Conservation (phyloP, 2,113 vertebrate genomes). For the Mesoclemmys tuberculata region DNA sequence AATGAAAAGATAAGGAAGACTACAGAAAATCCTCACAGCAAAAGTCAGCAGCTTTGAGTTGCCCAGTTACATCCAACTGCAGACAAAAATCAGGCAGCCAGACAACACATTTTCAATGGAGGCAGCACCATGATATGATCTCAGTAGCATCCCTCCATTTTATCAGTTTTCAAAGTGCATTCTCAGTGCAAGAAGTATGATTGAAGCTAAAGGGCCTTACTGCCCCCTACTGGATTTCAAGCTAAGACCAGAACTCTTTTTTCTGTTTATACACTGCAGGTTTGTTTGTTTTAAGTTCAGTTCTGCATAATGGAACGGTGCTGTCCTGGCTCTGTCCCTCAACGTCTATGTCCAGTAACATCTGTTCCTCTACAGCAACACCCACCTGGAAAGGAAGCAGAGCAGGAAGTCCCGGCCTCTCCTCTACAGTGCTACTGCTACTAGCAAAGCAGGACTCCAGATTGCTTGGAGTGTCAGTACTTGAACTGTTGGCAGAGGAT, state of each 20-base stretch:
- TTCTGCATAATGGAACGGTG: conserved; percentile 91
- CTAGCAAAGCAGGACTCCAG: conserved; percentile 90
- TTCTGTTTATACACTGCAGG: conserved; percentile 86
- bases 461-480: conserved; percentile 94
- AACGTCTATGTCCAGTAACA: conserved; percentile 90
- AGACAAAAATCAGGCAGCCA: conserved; percentile 47
- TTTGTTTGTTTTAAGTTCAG: conserved; percentile 84
- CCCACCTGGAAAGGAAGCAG: conserved; percentile 82
- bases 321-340: conserved; percentile 92
- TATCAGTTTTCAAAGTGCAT: conserved; percentile 86
- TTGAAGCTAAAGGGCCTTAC: conserved; percentile 66
- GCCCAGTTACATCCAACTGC: conserved; percentile 56
- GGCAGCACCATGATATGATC: conserved; percentile 62
- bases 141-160: conserved; percentile 75
- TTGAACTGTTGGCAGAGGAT: conserved; percentile 92
- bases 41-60: conserved; percentile 64
- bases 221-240: conserved; percentile 43
- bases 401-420: conserved; percentile 83
- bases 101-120: conserved; percentile 55
- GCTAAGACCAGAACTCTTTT: conserved; percentile 92
- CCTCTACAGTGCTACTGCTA: conserved; percentile 85
- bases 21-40: conserved; percentile 68
- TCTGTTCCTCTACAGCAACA: conserved; percentile 78
- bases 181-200: conserved; percentile 85
- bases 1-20: conserved; percentile 62